Evolutionary conservation across 2,888 invertebrate species (phyloP).

Genomic region (Magallana nippona): DNA sequence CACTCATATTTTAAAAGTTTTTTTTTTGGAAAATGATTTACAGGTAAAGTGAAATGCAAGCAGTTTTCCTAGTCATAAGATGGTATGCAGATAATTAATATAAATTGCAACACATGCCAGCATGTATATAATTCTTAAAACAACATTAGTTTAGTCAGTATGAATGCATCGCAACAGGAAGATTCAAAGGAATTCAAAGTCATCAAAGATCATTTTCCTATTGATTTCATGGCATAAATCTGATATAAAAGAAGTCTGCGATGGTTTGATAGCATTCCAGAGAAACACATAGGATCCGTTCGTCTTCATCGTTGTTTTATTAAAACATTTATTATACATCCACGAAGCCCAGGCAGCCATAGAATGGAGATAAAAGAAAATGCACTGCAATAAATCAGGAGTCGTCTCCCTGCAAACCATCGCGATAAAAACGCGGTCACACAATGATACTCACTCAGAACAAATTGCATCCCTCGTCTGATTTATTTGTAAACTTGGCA

Average conservation of each 20-base stretch:
- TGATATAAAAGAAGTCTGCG: slow-evolving; percentile 6
- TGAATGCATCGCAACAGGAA: background rate
- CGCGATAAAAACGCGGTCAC: background rate
- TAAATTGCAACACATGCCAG: no score
- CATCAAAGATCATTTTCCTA: background rate
- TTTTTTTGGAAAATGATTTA: no score
- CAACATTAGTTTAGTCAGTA: no score
- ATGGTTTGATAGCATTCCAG: slow-evolving; percentile 19
- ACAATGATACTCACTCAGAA: background rate
- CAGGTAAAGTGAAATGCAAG: no score
- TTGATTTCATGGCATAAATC: background rate
- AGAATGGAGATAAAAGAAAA: background rate
- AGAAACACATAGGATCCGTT: background rate
- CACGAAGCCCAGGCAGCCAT: background rate
- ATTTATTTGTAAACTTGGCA: no score
- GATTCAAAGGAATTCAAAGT: background rate
- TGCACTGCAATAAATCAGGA: background rate
- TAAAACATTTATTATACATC: slow-evolving; percentile 21
- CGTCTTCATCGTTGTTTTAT: slow-evolving; percentile 4
- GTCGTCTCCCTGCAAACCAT: slow-evolving; percentile 10
- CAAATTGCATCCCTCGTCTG: no score
- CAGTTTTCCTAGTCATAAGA: no score
- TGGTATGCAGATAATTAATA: no score
- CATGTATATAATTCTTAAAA: no score
- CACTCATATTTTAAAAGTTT: no score